phyloP scores from a whole-genome alignment of 2,888 invertebrate species.

The Folsomia candida region DNA sequence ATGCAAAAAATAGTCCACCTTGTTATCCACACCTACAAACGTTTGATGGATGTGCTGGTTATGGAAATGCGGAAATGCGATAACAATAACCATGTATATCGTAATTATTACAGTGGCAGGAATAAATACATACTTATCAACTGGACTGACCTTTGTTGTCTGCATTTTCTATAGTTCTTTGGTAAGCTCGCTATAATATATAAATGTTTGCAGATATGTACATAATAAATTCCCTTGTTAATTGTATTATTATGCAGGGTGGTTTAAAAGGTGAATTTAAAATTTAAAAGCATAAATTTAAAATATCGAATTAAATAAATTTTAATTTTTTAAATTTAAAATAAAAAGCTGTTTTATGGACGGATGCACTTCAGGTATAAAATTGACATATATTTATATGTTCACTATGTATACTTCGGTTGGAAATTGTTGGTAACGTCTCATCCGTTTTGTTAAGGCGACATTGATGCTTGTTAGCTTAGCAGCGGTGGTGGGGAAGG shows the following conservation, averaged over 20 bases:
- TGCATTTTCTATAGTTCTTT: slow-evolving; percentile 89
- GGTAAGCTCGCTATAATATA: slow-evolving; percentile 62
- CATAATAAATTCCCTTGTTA: background rate
- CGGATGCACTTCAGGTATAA: background rate
- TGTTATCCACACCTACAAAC: too few species aligned
- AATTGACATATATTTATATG: too few species aligned
- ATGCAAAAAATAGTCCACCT: slow-evolving; percentile 44
- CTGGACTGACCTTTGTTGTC: slow-evolving; percentile 74
- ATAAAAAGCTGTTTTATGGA: background rate
- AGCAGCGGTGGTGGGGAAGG: slow-evolving; percentile 65
- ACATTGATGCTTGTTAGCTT: slow-evolving; percentile 66
- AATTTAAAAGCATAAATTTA: too few species aligned
- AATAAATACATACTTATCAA: slow-evolving; percentile 72
- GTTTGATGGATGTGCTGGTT: too few species aligned
- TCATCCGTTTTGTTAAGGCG: too few species aligned
- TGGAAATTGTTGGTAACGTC: too few species aligned
- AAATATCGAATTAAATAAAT: too few species aligned
- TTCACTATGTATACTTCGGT: too few species aligned
- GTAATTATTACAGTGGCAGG: slow-evolving; percentile 67
- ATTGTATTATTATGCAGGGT: background rate
- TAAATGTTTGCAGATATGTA: background rate
- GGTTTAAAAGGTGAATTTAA: too few species aligned
- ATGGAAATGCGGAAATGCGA: background rate
- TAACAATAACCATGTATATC: background rate
- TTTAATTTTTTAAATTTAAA: too few species aligned